phyloP scores from a whole-genome alignment of 2,888 invertebrate genomes.

The Noctuana brunneofusca region DNA sequence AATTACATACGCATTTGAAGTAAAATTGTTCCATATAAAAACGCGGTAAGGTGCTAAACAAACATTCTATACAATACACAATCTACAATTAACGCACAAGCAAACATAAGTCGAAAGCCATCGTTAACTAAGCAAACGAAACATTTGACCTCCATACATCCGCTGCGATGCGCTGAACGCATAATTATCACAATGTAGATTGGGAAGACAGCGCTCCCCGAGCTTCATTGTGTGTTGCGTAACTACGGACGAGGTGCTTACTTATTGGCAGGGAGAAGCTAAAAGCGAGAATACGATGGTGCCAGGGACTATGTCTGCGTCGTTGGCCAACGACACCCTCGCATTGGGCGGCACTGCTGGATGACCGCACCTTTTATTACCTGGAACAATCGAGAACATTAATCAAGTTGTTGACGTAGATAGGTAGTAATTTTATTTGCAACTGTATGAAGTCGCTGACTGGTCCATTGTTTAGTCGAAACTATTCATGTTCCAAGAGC shows the following conservation, averaged over 20 bases:
- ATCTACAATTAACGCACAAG: slow-evolving; percentile 6
- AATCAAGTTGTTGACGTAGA: neutral
- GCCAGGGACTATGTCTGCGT: slow-evolving; percentile 78
- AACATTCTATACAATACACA: neutral
- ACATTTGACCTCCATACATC: slow-evolving; percentile 28
- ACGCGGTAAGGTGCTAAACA: neutral
- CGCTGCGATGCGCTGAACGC: slow-evolving; percentile 20
- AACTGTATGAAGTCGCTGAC: too few relatives aligned
- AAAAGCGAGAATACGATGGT: slow-evolving; percentile 66
- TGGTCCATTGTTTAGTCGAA: too few relatives aligned
- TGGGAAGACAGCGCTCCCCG: slow-evolving; percentile 22
- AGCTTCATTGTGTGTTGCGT: slow-evolving; percentile 24
- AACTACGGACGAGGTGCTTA: neutral
- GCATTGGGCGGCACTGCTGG: slow-evolving; percentile 94
- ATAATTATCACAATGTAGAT: slow-evolving; percentile 34
- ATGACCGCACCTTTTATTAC: slow-evolving; percentile 87
- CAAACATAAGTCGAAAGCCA: slow-evolving; percentile 17
- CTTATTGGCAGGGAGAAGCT: neutral
- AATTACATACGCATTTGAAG: neutral
- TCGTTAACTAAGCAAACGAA: slow-evolving; percentile 19
- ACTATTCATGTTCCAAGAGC: too few relatives aligned
- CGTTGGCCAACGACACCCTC: slow-evolving; percentile 85
- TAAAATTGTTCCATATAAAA: neutral
- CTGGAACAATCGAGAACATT: slow-evolving; percentile 44
- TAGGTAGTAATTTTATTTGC: too few relatives aligned